These are phyloP conservation scores for Hyposmocoma kahamanoa DNA, from an alignment of 1,140 invertebrate species.

Conservation along the genomic window DNA sequence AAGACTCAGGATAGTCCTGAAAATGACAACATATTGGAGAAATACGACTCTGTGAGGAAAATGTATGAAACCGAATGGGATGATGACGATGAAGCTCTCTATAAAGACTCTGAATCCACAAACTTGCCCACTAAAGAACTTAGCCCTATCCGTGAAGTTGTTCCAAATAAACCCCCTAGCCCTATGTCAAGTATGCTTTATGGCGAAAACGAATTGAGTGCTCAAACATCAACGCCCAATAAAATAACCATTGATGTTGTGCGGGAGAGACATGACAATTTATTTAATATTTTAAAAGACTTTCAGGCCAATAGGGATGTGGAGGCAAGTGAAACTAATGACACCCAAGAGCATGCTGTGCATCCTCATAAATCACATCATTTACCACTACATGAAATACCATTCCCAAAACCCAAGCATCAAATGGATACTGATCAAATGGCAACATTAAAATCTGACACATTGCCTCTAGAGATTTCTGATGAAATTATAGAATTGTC, in stretches of 20 bases:
- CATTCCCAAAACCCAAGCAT: no score
- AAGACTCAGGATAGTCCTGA: conserved; percentile 33
- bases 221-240: conserved; percentile 7
- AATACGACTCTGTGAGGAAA: conserved; percentile 36
- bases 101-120: conserved; percentile 39
- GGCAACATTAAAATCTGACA: no score
- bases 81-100: conserved; percentile 68
- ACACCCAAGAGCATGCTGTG: no score
- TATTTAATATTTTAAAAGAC: conserved; percentile 43
- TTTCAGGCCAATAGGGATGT: conserved; percentile 32
- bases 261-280: conserved; percentile 37
- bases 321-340: conserved; percentile 7
- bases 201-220: neutral
- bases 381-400: no score
- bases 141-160: neutral
- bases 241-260: conserved; percentile 26
- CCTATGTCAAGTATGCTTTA: neutral
- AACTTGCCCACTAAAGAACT: neutral
- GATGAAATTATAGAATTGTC: conserved; percentile 26
- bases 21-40: conserved; percentile 32
- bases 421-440: no score
- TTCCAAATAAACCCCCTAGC: neutral
- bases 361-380: no score
- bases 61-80: conserved; percentile 54
- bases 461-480: conserved; percentile 22